phyloP scores from a whole-genome alignment of 1,140 invertebrate genomes.

The Drosophila burlai region DNA sequence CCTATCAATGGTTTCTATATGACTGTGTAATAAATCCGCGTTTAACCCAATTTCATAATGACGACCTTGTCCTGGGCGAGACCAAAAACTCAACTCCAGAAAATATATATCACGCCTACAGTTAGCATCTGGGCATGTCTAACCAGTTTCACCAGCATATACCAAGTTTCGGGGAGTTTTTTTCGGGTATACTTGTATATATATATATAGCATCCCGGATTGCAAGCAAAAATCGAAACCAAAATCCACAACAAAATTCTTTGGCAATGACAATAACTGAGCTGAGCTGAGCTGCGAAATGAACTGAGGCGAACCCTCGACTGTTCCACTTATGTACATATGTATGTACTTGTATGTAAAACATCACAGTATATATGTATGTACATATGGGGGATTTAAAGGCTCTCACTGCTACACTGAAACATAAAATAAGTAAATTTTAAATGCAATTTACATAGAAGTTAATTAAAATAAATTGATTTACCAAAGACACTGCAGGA shows the following conservation, averaged over 20 bases:
- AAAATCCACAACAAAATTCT: conserved; percentile 57
- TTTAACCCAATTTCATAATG: conserved; percentile 53
- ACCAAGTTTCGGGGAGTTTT: neutral
- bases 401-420: conserved; percentile 1
- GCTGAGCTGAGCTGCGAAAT: conserved; percentile 45
- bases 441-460: neutral
- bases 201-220: conserved; percentile 33
- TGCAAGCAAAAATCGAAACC: conserved; percentile 39
- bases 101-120: conserved; percentile 53
- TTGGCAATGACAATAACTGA: conserved; percentile 74
- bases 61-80: conserved; percentile 37
- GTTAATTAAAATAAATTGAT: no score
- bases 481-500: no score
- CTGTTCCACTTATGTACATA: conserved; percentile 34
- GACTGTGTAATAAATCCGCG: no score
- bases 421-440: neutral
- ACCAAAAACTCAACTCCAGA: conserved; percentile 14
- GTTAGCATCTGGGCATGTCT: conserved; percentile 24
- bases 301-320: conserved; percentile 21
- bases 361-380: neutral
- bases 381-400: neutral
- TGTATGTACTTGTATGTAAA: conserved; percentile 19
- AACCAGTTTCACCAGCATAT: conserved; percentile 54
- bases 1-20: no score
- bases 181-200: neutral